Conservation (phyloP, 2,113 vertebrate species). For the Apus apus region DNA sequence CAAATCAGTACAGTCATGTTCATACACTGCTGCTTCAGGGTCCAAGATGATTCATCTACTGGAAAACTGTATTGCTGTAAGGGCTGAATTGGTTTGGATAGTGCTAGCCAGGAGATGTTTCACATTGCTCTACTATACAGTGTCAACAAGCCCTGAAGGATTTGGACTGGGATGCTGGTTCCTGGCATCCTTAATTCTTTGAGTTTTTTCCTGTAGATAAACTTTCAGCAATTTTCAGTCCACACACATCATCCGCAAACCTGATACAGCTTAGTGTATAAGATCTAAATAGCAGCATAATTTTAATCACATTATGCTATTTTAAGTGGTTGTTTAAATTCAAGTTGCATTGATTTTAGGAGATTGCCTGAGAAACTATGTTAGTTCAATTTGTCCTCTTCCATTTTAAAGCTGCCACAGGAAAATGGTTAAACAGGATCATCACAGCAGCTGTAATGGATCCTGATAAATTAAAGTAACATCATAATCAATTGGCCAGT, state of each 20-base stretch:
- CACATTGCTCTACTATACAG: background rate
- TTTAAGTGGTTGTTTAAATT: background rate
- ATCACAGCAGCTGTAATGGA: background rate
- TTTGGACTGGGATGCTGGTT: background rate
- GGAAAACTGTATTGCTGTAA: background rate
- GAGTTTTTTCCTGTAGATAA: background rate
- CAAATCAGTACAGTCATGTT: background rate
- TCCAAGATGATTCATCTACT: background rate
- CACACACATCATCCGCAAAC: background rate
- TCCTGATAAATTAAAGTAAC: background rate
- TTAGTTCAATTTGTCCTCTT: background rate
- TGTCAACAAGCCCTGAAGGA: background rate
- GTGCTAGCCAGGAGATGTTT: background rate
- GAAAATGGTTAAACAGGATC: background rate
- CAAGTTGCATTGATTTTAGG: background rate
- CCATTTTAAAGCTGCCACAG: background rate
- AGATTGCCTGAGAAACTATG: background rate
- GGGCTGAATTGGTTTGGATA: background rate
- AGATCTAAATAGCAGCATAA: background rate
- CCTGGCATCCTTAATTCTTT: background rate
- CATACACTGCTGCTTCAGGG: background rate
- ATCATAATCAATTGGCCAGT: background rate
- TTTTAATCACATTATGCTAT: background rate
- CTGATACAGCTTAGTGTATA: background rate
- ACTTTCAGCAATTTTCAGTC: background rate